Conservation (phyloP, 2,888 invertebrate genomes). For the Drosophila niveifrons region DNA sequence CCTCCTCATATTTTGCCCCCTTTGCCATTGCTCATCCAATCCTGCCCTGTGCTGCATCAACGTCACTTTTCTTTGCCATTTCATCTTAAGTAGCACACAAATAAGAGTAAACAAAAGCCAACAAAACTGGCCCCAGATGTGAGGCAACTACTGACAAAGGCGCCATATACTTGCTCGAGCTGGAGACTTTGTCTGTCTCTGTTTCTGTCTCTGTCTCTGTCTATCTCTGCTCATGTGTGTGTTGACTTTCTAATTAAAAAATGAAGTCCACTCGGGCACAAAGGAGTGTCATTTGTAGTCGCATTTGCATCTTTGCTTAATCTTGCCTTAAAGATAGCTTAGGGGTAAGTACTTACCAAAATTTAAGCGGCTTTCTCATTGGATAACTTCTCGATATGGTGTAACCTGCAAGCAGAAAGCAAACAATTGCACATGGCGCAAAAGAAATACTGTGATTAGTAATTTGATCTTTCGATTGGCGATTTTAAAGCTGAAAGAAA, state of each 20-base stretch:
- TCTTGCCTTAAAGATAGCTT: slow-evolving; percentile 9
- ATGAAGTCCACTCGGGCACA: slow-evolving; percentile 65
- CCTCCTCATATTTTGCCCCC: background rate
- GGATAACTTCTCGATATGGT: slow-evolving; percentile 85
- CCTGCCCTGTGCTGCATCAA: slow-evolving; percentile 37
- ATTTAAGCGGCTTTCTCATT: slow-evolving; percentile 85
- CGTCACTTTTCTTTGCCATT: slow-evolving; percentile 77
- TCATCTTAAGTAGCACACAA: slow-evolving; percentile 80
- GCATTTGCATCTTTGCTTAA: slow-evolving; percentile 30
- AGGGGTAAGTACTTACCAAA: slow-evolving; percentile 80
- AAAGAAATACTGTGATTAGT: slow-evolving; percentile 79
- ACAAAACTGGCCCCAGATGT: slow-evolving; percentile 43
- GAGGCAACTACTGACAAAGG: slow-evolving; percentile 56
- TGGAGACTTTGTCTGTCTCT: slow-evolving; percentile 14
- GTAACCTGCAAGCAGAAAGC: slow-evolving; percentile 83
- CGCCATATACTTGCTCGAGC: slow-evolving; percentile 32
- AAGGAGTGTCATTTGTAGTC: slow-evolving; percentile 50
- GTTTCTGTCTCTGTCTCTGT: slow-evolving; percentile 5
- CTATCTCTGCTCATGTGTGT: slow-evolving; percentile 27
- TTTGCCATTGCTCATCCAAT: slow-evolving; percentile 6
- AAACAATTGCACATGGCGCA: slow-evolving; percentile 76
- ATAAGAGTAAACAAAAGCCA: slow-evolving; percentile 63
- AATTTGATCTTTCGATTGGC: slow-evolving; percentile 49
- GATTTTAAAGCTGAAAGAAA: slow-evolving; percentile 57
- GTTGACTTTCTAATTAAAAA: slow-evolving; percentile 78